Percentiles rank a stretch among this genome's conserved stretches.
Evolutionary conservation across 1,140 invertebrate species (phyloP).

Genomic region (Euglossa dilemma): DNA sequence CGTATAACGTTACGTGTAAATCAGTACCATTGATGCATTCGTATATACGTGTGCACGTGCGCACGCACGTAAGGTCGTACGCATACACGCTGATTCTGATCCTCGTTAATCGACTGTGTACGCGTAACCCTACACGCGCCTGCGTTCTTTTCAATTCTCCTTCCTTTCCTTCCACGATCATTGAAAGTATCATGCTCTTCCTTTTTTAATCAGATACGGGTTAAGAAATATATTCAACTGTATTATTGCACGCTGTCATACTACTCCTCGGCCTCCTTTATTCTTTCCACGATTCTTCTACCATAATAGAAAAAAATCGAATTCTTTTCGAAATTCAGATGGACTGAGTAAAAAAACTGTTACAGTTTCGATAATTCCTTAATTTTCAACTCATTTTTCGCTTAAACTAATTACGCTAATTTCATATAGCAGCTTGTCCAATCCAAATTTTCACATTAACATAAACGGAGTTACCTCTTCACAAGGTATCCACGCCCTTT

Average conservation of each 20-base stretch:
- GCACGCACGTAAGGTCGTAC: constrained; percentile 24
- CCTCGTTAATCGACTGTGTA: constrained; percentile 49
- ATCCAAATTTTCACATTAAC: no score
- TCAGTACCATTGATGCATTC: constrained; percentile 34
- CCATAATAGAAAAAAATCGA: neutral
- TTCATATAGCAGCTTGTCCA: no score
- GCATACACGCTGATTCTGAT: constrained; percentile 26
- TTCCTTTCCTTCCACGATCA: neutral
- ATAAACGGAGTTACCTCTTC: neutral
- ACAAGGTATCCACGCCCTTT: constrained; percentile 29
- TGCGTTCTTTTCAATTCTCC: constrained; percentile 36
- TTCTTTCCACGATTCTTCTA: neutral
- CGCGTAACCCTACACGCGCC: constrained; percentile 39
- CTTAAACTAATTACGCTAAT: neutral
- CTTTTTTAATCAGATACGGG: neutral
- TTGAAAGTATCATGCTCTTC: neutral
- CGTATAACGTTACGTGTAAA: neutral
- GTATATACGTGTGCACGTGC: constrained; percentile 10
- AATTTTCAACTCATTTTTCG: neutral
- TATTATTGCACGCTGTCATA: neutral
- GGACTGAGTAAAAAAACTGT: neutral
- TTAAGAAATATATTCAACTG: neutral
- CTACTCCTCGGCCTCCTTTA: neutral
- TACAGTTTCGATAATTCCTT: neutral
- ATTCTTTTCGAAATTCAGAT: neutral